phyloP scores from a whole-genome alignment of 2,113 vertebrate species.

The Hippocampus mohnikei region DNA sequence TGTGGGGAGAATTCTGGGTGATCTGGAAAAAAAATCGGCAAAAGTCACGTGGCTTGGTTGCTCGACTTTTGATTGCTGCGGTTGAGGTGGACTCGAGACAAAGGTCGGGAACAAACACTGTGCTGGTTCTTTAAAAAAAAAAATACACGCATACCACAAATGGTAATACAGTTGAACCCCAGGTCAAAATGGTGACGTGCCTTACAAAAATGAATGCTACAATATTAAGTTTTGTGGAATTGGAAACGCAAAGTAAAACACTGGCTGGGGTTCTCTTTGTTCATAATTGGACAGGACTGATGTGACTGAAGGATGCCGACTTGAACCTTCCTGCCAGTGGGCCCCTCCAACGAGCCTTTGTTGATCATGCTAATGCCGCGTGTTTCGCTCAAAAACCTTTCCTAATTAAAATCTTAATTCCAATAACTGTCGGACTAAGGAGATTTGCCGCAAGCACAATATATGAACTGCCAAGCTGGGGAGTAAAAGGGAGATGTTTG shows the following conservation, averaged over 20 bases:
- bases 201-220: not conserved
- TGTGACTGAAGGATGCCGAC: not conserved
- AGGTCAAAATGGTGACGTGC: not conserved
- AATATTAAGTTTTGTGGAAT: not conserved
- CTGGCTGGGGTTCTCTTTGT: not conserved
- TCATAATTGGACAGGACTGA: constrained; percentile 7
- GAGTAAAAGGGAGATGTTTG: constrained; percentile 16
- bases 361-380: constrained; percentile 43
- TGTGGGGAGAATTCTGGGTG: not conserved
- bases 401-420: constrained; percentile 58
- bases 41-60: constrained; percentile 19
- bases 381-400: constrained; percentile 31
- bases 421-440: constrained; percentile 51
- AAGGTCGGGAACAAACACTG: not conserved
- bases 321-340: constrained; percentile 22
- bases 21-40: not conserved
- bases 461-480: constrained; percentile 33
- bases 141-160: not conserved
- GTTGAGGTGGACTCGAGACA: not conserved
- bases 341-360: constrained; percentile 30
- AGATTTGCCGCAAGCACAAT: constrained; percentile 43
- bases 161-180: not conserved
- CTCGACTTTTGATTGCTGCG: not conserved
- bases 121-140: not conserved
- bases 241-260: not conserved